Percentiles rank a stretch among this genome's conserved stretches.
Conservation (phyloP, 2,888 invertebrate genomes). For the Agrypnus murinus region DNA sequence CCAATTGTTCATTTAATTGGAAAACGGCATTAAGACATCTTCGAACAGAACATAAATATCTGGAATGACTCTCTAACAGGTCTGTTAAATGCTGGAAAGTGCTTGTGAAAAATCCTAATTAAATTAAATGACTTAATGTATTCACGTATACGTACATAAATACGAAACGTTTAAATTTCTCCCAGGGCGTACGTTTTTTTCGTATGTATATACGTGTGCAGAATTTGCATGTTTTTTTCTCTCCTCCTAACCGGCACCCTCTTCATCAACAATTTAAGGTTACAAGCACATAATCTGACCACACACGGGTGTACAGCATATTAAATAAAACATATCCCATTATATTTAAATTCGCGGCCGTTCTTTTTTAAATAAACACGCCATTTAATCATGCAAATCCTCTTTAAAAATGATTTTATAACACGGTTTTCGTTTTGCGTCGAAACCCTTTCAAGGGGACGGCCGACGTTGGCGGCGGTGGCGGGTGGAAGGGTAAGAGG, state of each 20-base stretch:
- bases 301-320: conserved; percentile 32
- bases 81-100: too few relatives aligned
- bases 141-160: neutral
- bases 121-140: neutral
- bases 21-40: too few relatives aligned
- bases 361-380: conserved; percentile 59
- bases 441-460: conserved; percentile 50
- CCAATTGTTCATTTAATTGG: too few relatives aligned
- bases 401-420: conserved; percentile 56
- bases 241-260: conserved; percentile 38
- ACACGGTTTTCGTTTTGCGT: conserved; percentile 41
- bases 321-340: conserved; percentile 54
- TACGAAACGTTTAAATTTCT: conserved; percentile 4
- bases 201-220: too few relatives aligned
- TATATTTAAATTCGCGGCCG: conserved; percentile 49
- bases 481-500: too few relatives aligned
- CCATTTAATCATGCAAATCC: conserved; percentile 61
- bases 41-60: too few relatives aligned
- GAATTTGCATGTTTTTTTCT: conserved; percentile 17
- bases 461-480: too few relatives aligned
- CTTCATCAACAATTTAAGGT: conserved; percentile 38
- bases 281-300: conserved; percentile 53
- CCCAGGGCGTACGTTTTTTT: neutral
- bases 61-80: too few relatives aligned
- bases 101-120: neutral